Conservation (phyloP, 2,113 vertebrate genomes). For the Chionodraco myersi region DNA sequence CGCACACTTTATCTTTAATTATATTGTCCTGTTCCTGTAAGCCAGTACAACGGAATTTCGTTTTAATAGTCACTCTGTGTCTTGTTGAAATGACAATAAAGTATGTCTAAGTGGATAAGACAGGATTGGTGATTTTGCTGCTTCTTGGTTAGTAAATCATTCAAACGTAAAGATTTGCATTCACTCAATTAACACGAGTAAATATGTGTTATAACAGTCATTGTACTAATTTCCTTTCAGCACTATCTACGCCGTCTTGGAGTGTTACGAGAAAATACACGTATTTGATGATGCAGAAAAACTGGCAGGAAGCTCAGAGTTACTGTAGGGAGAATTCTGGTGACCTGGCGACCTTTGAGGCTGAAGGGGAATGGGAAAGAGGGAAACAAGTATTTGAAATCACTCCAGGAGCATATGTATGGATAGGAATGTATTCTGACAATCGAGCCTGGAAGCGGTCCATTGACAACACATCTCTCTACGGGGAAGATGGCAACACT, state of each 20-base stretch:
- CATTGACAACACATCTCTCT: neutral
- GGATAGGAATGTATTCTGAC: neutral
- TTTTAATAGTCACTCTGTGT: no score
- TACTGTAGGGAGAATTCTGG: constrained; percentile 2
- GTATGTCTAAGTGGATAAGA: neutral
- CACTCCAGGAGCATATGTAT: neutral
- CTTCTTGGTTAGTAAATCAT: neutral
- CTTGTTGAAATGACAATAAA: no score
- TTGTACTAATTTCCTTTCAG: constrained; percentile 3
- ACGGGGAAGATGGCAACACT: neutral
- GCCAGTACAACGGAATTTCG: no score
- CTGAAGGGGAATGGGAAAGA: no score
- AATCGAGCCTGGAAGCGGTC: neutral
- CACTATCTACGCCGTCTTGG: neutral
- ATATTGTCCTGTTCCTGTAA: no score
- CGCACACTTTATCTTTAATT: no score
- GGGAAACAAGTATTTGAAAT: no score
- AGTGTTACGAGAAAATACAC: neutral
- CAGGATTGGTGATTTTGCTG: neutral
- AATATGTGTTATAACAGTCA: neutral
- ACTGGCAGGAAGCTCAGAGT: neutral
- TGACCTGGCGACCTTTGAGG: neutral
- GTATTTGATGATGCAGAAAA: neutral
- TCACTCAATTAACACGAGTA: no score
- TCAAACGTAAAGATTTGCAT: neutral